Base-by-base conservation (phyloP, 2,797 vertebrate species). In the Leptatherina wallacei region DNA sequence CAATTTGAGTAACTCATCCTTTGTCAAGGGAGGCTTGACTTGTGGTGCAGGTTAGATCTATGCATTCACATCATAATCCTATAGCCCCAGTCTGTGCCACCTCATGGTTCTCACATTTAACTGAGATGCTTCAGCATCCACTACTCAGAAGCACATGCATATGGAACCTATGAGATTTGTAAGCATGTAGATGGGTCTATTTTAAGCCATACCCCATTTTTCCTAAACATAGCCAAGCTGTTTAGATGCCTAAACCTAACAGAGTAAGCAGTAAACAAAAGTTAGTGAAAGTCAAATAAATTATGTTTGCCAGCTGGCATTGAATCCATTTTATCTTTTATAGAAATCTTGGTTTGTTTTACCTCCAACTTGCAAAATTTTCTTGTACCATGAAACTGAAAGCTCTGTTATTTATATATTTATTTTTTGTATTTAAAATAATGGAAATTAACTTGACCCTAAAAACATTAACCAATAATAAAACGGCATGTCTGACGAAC, bases 1-100 rank as follows among this genome's bases (percentile, higher is more conserved):
- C 62, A 61, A 54, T 65, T 72, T 42, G 22, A 63, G 58, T 59
- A 81, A 78, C 68, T 80, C 75, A 66, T 58, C 61, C n/a, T n/a
- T 62, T 52, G 64, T 89, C 78, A 81, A 58, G 90, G 73, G 82
- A 61, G 47, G 38, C 63, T 35, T 3, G 8, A 27, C 77, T 78
- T 65, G 54, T 59, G 60, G 65, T 16, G 9, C 54, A 56, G 47
- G 29, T 61, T 62, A 59, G 65, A 77, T 85, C 75, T 73, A 58
- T 61, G 10, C 36, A 54, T 30, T 78, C 44, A 63, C 42, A 49
- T 44, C 61, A 38, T 79, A 75, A 75, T 69, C 49, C 40, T 27
- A 18, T 27, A 18, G 10, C 65, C 60, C 22, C 20, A 57, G 57
- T 63, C 71, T 47, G 27, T 51, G 54, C 30, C 36, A 66, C 32